phyloP scores from a whole-genome alignment of 2,113 vertebrate species.

The Reinhardtius hippoglossoides region DNA sequence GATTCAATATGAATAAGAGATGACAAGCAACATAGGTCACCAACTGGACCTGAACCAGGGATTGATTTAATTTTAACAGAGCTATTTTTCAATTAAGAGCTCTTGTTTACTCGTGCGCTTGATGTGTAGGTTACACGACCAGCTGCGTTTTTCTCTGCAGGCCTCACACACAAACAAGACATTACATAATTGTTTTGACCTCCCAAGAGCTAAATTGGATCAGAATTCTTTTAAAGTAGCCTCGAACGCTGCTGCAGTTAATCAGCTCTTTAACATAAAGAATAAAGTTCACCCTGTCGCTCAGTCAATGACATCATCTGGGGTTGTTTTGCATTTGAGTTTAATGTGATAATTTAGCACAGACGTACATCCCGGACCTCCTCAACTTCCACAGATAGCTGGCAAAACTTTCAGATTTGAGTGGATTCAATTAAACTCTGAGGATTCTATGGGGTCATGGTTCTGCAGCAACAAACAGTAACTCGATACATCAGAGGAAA shows the following conservation, averaged over 20 bases:
- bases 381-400: neutral
- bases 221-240: conserved; percentile 32
- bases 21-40: neutral
- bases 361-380: neutral
- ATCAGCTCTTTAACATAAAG: conserved; percentile 47
- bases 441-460: neutral
- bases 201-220: conserved; percentile 33
- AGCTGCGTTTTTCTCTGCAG: conserved; percentile 3
- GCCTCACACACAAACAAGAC: conserved; percentile 22
- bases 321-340: conserved; percentile 31
- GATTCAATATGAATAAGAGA: neutral
- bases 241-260: conserved; percentile 15
- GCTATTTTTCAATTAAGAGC: conserved; percentile 27
- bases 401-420: neutral
- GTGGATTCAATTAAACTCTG: neutral
- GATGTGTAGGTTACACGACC: neutral
- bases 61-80: conserved; percentile 13
- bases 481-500: neutral
- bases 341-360: conserved; percentile 2
- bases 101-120: conserved; percentile 29
- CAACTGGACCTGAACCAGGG: conserved; percentile 1
- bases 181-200: conserved; percentile 29
- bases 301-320: conserved; percentile 32
- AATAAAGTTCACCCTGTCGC: conserved; percentile 14
- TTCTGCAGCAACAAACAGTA: neutral